Conservation (phyloP, 1,140 invertebrate genomes). For the Bombus fervidus region DNA sequence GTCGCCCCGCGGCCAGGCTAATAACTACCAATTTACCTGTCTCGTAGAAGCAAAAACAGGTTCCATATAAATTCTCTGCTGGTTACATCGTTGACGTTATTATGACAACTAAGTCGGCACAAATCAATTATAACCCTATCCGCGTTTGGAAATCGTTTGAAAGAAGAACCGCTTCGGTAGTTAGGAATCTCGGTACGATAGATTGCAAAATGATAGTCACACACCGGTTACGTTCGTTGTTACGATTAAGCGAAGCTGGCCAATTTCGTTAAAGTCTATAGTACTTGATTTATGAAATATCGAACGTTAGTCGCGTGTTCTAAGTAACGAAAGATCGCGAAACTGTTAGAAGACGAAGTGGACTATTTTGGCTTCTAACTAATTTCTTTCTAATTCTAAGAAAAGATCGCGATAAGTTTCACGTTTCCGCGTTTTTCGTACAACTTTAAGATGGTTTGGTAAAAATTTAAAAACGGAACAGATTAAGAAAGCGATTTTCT, state of each 20-base stretch:
- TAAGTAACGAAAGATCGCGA: too few species aligned
- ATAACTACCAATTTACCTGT: constrained; percentile 78
- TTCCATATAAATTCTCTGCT: constrained; percentile 74
- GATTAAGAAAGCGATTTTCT: neutral
- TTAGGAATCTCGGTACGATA: neutral
- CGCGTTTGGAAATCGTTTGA: neutral
- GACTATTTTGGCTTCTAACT: too few species aligned
- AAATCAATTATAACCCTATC: constrained; percentile 67
- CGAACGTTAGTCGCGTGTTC: too few species aligned
- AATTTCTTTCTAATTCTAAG: too few species aligned
- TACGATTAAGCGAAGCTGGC: too few species aligned
- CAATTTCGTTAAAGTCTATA: accelerated
- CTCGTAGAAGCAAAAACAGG: constrained; percentile 70
- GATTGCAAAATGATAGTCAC: neutral
- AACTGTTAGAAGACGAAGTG: too few species aligned
- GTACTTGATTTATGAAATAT: too few species aligned
- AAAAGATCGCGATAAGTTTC: too few species aligned
- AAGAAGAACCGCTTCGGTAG: neutral
- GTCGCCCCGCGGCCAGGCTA: constrained; percentile 66
- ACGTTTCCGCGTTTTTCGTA: too few species aligned
- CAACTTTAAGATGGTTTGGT: too few species aligned
- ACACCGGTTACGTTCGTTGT: too few species aligned
- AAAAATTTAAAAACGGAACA: neutral
- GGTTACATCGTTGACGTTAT: constrained; percentile 67
- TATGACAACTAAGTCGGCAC: constrained; percentile 72